Evolutionary conservation across 2,113 vertebrate species (phyloP).

Genomic region (Elephas maximus): DNA sequence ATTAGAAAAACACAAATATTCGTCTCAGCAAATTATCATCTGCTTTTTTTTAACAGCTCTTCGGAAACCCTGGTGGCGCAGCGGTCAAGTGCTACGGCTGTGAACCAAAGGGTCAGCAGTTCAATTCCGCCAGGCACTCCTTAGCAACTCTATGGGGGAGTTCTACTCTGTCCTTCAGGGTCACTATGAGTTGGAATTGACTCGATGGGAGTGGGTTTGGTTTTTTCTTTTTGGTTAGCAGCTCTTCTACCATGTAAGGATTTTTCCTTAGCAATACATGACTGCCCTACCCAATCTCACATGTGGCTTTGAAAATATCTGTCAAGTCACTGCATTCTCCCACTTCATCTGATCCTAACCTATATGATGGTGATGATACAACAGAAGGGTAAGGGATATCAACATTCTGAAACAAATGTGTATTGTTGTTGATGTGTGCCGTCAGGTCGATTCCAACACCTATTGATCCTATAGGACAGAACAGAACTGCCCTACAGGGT

Average conservation of each 20-base stretch:
- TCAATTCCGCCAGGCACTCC: too few relatives aligned
- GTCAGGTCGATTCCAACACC: neutral
- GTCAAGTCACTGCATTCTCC: neutral
- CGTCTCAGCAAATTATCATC: neutral
- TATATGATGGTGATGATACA: neutral
- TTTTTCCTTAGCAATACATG: neutral
- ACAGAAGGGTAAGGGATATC: neutral
- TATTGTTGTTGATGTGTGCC: neutral
- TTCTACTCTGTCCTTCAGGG: too few relatives aligned
- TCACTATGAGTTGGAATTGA: too few relatives aligned
- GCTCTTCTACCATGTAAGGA: neutral
- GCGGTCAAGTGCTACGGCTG: too few relatives aligned
- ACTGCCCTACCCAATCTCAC: neutral
- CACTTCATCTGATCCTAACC: neutral
- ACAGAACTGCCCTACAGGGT: neutral
- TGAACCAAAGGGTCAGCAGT: too few relatives aligned
- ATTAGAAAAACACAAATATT: neutral
- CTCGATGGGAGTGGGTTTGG: too few relatives aligned
- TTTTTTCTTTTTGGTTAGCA: too few relatives aligned
- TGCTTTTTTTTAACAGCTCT: neutral
- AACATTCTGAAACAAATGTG: neutral
- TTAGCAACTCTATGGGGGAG: too few relatives aligned
- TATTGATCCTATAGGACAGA: neutral
- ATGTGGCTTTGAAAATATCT: neutral
- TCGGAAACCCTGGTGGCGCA: too few relatives aligned